These are phyloP conservation scores for Nemopilema nomurai DNA, from an alignment of 30 jellyfish, hydroid and myxozoan species.

Conservation along the genomic window DNA sequence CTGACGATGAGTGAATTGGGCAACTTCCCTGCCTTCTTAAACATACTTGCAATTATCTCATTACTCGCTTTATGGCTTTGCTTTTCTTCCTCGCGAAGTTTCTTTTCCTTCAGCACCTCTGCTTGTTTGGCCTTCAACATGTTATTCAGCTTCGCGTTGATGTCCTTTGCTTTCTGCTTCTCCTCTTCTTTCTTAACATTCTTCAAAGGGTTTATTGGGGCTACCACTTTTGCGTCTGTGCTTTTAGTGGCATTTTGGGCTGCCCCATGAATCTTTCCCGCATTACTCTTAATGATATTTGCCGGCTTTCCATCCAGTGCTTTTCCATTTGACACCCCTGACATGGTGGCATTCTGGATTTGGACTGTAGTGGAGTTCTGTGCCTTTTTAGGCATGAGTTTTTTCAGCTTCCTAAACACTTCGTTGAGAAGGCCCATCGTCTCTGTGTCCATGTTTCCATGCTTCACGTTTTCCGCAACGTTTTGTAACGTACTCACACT, in stretches of 20 bases:
- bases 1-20: conserved; percentile 19
- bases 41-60: conserved; percentile 45
- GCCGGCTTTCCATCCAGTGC: neutral
- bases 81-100: conserved; percentile 9
- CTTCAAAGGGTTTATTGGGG: neutral
- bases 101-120: conserved; percentile 8
- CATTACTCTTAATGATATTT: neutral
- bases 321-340: neutral
- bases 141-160: conserved; percentile 27
- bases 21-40: conserved; percentile 45
- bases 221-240: neutral
- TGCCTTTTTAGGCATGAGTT: conserved; percentile 39
- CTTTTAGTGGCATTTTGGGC: neutral
- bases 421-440: conserved; percentile 64
- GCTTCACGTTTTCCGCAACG: conserved; percentile 44
- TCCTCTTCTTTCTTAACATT: conserved; percentile 10
- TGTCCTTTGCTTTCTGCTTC: conserved; percentile 25
- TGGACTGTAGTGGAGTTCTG: conserved; percentile 14
- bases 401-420: conserved; percentile 57
- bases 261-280: neutral
- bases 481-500: conserved; percentile 54
- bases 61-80: conserved; percentile 17
- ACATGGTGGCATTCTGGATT: conserved; percentile 5
- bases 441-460: conserved; percentile 57
- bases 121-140: conserved; percentile 36